A percentile compares a stretch with the other conserved stretches of the same genome.
These are phyloP conservation scores for Sitophilus oryzae DNA, from an alignment of 1,140 invertebrate genomes.

Conservation along the genomic window DNA sequence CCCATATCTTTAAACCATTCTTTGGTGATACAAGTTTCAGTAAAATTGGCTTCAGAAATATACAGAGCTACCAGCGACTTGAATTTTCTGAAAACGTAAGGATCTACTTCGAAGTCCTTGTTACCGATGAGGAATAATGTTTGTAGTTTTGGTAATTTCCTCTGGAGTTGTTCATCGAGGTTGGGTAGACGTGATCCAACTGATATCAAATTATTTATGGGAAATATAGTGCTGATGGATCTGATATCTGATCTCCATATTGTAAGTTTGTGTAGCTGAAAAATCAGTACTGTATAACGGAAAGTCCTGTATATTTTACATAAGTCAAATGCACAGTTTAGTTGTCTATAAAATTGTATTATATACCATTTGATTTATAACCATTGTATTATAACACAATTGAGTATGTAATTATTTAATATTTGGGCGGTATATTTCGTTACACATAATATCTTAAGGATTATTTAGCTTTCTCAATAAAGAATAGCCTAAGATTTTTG, in stretches of 20 bases:
- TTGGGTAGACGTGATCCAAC: conserved; percentile 10
- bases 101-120: conserved; percentile 11
- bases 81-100: conserved; percentile 6
- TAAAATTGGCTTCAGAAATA: conserved; percentile 16
- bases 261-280: conserved; percentile 9
- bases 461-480: too few relatives aligned
- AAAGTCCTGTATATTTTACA: too few relatives aligned
- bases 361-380: too few relatives aligned
- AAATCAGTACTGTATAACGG: too few relatives aligned
- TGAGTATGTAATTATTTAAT: too few relatives aligned
- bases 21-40: conserved; percentile 13
- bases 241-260: conserved; percentile 9
- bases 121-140: conserved; percentile 4
- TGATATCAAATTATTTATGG: background rate
- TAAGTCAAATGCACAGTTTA: too few relatives aligned
- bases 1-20: conserved; percentile 13
- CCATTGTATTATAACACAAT: too few relatives aligned
- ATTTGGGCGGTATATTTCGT: too few relatives aligned
- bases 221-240: conserved; percentile 1
- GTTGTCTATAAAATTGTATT: too few relatives aligned
- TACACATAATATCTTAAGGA: too few relatives aligned
- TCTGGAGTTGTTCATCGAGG: conserved; percentile 1
- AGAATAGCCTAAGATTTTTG: conserved; percentile 2
- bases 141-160: conserved; percentile 7
- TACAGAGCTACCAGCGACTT: background rate